Percentiles rank a stretch among this genome's conserved stretches.
phyloP scores from a whole-genome alignment of 2,888 invertebrate genomes.

The Plagodis dolabraria region DNA sequence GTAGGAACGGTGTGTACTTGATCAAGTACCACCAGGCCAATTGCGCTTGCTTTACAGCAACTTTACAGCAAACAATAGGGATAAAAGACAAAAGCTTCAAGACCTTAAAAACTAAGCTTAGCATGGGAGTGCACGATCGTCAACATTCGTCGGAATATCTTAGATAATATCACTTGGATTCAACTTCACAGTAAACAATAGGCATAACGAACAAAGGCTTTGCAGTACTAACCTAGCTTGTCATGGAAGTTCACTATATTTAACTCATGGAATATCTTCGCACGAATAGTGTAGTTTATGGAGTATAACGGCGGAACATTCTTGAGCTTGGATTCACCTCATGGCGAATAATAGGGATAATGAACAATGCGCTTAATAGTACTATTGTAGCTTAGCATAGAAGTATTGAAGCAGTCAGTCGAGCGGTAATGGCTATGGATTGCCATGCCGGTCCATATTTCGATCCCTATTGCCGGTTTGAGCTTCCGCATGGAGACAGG shows the following conservation, averaged over 20 bases:
- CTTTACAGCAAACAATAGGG: no score
- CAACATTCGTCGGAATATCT: constrained; percentile 99
- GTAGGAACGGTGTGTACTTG: no score
- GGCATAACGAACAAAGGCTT: no score
- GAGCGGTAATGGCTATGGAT: neutral
- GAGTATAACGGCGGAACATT: constrained; percentile 99
- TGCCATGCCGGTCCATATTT: no score
- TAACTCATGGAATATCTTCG: constrained; percentile 99
- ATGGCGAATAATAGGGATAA: constrained; percentile 86
- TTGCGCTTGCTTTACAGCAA: no score
- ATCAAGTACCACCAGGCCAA: no score
- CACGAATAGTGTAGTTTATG: constrained; percentile 99
- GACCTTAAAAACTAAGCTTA: constrained; percentile 88
- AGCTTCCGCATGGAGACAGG: no score
- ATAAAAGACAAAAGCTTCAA: no score
- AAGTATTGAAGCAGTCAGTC: constrained; percentile 88
- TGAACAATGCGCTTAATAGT: no score
- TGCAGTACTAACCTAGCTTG: constrained; percentile 87
- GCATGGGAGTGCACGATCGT: constrained; percentile 81
- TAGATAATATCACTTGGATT: constrained; percentile 98
- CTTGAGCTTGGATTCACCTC: constrained; percentile 99
- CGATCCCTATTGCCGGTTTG: no score
- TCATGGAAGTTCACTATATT: constrained; percentile 81
- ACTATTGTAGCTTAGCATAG: constrained; percentile 90
- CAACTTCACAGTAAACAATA: constrained; percentile 94